These are phyloP conservation scores for Diogma glabrata DNA, from an alignment of 2,888 invertebrate genomes.

Conservation along the genomic window DNA sequence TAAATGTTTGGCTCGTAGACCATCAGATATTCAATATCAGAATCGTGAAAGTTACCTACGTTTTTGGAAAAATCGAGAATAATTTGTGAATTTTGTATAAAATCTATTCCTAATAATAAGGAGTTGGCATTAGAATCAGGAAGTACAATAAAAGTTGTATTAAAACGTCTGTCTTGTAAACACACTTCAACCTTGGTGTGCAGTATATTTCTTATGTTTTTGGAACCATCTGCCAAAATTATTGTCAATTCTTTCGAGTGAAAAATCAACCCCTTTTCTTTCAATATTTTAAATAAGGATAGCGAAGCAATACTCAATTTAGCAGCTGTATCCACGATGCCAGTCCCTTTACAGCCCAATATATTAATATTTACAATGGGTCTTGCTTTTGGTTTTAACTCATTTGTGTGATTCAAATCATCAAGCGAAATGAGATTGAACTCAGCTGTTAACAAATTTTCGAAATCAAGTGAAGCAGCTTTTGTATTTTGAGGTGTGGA, in stretches of 20 bases:
- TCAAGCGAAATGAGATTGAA: not conserved
- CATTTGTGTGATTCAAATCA: too few species aligned
- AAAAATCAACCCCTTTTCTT: not conserved
- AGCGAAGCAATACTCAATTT: not conserved
- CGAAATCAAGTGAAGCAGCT: not conserved
- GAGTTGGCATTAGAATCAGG: conserved; percentile 18
- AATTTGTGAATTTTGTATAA: conserved; percentile 21
- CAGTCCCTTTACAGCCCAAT: not conserved
- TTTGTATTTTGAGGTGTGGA: too few species aligned
- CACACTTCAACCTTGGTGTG: not conserved
- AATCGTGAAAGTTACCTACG: conserved; percentile 17
- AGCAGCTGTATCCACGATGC: not conserved
- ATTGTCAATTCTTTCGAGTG: not conserved
- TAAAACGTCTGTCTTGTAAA: conserved; percentile 15
- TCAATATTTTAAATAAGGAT: not conserved
- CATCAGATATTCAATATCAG: too few species aligned
- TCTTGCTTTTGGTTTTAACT: not conserved
- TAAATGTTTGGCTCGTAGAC: too few species aligned
- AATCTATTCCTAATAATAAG: conserved; percentile 21
- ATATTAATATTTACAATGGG: not conserved
- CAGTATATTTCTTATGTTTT: not conserved
- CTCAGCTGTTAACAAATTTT: not conserved
- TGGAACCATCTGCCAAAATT: not conserved
- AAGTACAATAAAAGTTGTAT: conserved; percentile 20
- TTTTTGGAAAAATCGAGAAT: conserved; percentile 21